Base-by-base conservation (phyloP, 2,113 vertebrate genomes). In the Hippocampus zosterae region DNA sequence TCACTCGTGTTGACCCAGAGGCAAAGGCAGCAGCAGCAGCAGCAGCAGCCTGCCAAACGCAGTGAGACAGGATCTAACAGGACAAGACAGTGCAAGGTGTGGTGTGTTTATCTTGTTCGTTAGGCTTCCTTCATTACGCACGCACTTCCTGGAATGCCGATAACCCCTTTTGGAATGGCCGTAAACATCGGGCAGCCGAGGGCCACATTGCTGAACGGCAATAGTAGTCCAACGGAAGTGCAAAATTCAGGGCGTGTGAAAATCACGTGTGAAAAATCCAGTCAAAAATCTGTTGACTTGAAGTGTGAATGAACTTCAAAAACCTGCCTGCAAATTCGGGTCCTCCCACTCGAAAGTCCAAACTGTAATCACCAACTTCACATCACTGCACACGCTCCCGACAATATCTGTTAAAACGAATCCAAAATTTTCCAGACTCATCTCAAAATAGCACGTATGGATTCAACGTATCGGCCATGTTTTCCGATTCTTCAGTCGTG, bases 41-140 rank as follows among this genome's bases (percentile, higher is more conserved):
- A 73, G 46, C 76, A 83, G 71, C 57, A 60, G 57, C 27, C 8
- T 60, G 27, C 40, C 73, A 84, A 71, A 70, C 79, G 76, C 67
- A 82, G 77, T 50, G 72, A 79, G 84, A 73, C 86, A 83, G 86
- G 81, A 87, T 85, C 80, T 71, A 69, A 89, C 87, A 86, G 82
- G 85, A 86, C 82, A 88, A 81, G 87, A 88, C 85, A 86, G 85
- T 83, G 74, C 9, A 60, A 90, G 87, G 87, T 87, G 89, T 87
- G 89, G 87, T 76, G 77, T 86, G 87, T 90, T 90, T 87, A 86
- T 85, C 74, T 85, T 87, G 80, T 76, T 65, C 68, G 62, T 80
- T 70, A 75, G 70, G 78, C 78, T 87, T 88, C 84, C 88, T 81
- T 86, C 80, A 88, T 87, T 77, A 81, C 75, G 79, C 83, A 82